Evolutionary conservation across 1,140 invertebrate genomes (phyloP).

Genomic region (Sycophila sp.): DNA sequence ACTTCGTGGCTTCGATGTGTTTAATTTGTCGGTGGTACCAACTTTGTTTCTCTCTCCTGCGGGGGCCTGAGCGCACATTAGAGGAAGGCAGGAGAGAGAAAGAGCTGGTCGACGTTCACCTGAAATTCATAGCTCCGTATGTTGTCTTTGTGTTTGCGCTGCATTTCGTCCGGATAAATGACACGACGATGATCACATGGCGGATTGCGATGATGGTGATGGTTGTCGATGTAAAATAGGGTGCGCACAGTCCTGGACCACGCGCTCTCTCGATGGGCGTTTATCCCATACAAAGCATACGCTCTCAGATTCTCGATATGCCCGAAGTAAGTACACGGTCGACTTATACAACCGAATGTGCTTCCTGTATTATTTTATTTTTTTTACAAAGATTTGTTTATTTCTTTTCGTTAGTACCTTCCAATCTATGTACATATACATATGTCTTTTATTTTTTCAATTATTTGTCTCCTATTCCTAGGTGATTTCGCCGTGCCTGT

Average conservation of each 20-base stretch:
- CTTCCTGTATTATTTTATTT: background rate
- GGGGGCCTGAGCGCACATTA: background rate
- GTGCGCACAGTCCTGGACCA: slow-evolving; percentile 87
- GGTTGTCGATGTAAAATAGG: slow-evolving; percentile 68
- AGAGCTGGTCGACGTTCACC: background rate
- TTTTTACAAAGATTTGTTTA: background rate
- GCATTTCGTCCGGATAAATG: slow-evolving; percentile 45
- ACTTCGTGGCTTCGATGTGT: background rate
- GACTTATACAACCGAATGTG: background rate
- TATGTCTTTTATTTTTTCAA: background rate
- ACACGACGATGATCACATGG: slow-evolving; percentile 15
- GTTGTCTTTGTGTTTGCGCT: slow-evolving; percentile 39
- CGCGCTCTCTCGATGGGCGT: slow-evolving; percentile 86
- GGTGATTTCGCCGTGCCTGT: slow-evolving; percentile 30
- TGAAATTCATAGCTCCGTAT: slow-evolving; percentile 31
- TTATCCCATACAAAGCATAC: slow-evolving; percentile 86
- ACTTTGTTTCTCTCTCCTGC: background rate
- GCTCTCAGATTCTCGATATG: slow-evolving; percentile 83
- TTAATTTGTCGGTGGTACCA: slow-evolving; percentile 1
- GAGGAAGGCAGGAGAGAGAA: background rate
- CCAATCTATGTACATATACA: too few species aligned
- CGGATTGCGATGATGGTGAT: slow-evolving; percentile 42
- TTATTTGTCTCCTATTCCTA: slow-evolving; percentile 9
- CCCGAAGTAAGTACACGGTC: slow-evolving; percentile 84
- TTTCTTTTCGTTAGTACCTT: background rate